Conservation (phyloP, 2,888 invertebrate species). For the Cerceris ruficornis region DNA sequence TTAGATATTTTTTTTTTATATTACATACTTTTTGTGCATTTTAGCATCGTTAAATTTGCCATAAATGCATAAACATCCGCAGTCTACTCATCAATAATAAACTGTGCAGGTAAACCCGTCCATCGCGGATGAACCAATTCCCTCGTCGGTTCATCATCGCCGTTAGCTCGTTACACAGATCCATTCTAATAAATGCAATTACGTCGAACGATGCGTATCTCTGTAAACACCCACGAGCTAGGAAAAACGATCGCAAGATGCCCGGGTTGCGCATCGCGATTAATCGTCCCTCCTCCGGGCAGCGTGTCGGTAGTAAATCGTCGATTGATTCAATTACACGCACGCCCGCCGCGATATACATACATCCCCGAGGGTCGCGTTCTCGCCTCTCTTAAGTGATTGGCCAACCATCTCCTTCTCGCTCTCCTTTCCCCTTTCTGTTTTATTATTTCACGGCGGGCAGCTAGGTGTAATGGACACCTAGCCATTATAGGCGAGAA, state of each 20-base stretch:
- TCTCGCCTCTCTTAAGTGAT: conserved; percentile 26
- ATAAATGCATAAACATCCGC: too few relatives aligned
- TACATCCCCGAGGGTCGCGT: conserved; percentile 43
- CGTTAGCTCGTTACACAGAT: background rate
- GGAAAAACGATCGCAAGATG: conserved; percentile 44
- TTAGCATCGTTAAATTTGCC: too few relatives aligned
- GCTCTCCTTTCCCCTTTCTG: conserved; percentile 1
- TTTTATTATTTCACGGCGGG: conserved; percentile 59
- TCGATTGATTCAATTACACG: conserved; percentile 59
- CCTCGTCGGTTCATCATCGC: background rate
- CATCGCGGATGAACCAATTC: background rate
- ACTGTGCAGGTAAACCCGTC: too few relatives aligned
- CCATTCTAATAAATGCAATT: conserved; percentile 18
- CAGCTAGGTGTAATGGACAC: conserved; percentile 60
- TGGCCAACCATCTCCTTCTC: background rate
- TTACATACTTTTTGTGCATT: too few relatives aligned
- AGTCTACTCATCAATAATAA: too few relatives aligned
- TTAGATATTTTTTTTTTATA: too few relatives aligned
- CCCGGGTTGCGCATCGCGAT: conserved; percentile 21
- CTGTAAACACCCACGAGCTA: conserved; percentile 43
- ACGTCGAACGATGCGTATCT: conserved; percentile 32
- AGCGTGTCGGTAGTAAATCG: conserved; percentile 55
- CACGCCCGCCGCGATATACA: conserved; percentile 20
- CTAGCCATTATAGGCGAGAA: conserved; percentile 55
- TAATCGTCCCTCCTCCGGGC: conserved; percentile 58